Percentiles rank a stretch among this genome's conserved stretches.
phyloP scores from a whole-genome alignment of 2,113 vertebrate species.

The Smithornis capensis region DNA sequence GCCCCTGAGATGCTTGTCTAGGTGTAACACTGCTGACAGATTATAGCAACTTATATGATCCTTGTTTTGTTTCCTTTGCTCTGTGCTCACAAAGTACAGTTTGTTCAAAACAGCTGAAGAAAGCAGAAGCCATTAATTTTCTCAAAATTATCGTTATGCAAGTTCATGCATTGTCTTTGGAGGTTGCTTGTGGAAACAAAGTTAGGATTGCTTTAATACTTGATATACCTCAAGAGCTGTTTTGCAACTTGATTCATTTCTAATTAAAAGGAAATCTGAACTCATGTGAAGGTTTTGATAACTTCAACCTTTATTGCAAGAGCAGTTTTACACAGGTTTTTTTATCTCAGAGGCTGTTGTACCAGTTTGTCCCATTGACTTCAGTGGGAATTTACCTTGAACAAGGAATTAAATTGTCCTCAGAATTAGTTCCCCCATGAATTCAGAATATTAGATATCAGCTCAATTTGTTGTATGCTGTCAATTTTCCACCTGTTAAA shows the following conservation, averaged over 20 bases:
- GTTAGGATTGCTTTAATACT: not conserved
- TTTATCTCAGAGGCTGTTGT: not conserved
- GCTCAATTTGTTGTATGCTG: not conserved
- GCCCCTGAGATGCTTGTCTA: not conserved
- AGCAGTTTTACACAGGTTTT: not conserved
- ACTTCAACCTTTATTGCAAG: not conserved
- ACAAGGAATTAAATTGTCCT: slow-evolving; percentile 3
- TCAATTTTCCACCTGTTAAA: not conserved
- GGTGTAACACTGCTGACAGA: not conserved
- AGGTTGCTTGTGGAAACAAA: not conserved
- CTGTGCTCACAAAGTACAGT: not conserved
- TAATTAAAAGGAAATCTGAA: not conserved
- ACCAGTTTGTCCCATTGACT: not conserved
- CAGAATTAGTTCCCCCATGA: not conserved
- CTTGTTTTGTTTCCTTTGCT: not conserved
- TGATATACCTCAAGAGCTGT: not conserved
- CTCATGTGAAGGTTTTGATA: not conserved
- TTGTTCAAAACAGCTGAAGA: not conserved
- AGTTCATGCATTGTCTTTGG: not conserved
- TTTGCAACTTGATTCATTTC: not conserved
- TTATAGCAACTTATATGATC: not conserved
- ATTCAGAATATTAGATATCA: not conserved
- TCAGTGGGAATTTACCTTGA: not conserved
- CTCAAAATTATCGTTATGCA: not conserved
- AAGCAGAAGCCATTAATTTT: not conserved